phyloP scores from a whole-genome alignment of 2,113 vertebrate genomes.

The Chinchilla lanigera region DNA sequence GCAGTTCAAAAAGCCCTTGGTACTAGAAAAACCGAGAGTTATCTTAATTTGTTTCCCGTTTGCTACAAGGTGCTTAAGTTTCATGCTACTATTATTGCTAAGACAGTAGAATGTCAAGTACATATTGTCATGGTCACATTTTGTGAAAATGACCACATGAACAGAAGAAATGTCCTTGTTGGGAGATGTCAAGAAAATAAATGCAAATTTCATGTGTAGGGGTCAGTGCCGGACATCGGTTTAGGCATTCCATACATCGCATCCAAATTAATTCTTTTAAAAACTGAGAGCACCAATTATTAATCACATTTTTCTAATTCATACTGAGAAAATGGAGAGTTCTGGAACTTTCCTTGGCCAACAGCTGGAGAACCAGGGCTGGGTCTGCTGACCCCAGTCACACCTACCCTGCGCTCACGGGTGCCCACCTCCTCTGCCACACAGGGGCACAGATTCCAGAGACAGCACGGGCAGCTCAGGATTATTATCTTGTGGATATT shows the following conservation, averaged over 20 bases:
- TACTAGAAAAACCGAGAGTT: background rate
- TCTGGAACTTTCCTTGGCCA: background rate
- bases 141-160: background rate
- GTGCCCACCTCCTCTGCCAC: too few species aligned
- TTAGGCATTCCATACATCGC: background rate
- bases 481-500: background rate
- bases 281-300: background rate
- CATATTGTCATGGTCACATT: background rate
- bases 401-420: accelerated
- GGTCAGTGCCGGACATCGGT: too few species aligned
- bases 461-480: background rate
- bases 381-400: background rate
- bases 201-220: background rate
- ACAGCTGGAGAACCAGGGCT: background rate
- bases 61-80: background rate
- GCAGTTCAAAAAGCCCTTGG: background rate
- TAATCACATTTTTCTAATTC: background rate
- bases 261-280: background rate
- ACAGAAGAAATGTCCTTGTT: background rate
- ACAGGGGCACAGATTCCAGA: background rate
- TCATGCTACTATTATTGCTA: background rate
- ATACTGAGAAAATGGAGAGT: background rate
- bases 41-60: background rate
- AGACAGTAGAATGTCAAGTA: background rate
- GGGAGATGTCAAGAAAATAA: background rate